These are phyloP conservation scores for Gila robusta DNA, from an alignment of 2,797 vertebrate genomes.

Conservation along the genomic window DNA sequence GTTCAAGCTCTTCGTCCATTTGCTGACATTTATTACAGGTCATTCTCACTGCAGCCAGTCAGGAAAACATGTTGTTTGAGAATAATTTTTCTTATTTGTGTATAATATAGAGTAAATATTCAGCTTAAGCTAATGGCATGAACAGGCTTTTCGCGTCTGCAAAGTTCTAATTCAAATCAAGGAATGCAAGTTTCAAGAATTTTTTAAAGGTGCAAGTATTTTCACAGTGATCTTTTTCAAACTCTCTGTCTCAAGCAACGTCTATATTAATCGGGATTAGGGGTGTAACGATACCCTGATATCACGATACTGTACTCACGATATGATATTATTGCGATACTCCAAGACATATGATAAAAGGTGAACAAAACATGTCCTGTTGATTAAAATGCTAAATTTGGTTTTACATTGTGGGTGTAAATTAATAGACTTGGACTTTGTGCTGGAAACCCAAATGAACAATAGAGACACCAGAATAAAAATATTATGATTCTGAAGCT, in stretches of 20 bases:
- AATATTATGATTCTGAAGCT: no score
- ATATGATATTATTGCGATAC: no score
- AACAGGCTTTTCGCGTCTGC: neutral
- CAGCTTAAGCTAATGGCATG: neutral
- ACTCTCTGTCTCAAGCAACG: neutral
- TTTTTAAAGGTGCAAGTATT: neutral
- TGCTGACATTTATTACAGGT: neutral
- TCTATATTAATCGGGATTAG: neutral
- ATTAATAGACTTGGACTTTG: no score
- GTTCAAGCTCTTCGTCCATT: neutral
- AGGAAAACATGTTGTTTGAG: conserved; percentile 6
- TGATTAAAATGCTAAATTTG: no score
- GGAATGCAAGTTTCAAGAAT: conserved; percentile 3
- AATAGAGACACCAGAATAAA: no score
- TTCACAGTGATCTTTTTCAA: neutral
- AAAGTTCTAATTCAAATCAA: neutral
- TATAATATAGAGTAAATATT: conserved; percentile 19
- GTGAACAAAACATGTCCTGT: no score
- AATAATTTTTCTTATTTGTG: neutral
- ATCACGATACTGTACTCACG: no score
- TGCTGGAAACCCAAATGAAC: no score
- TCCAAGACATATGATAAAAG: no score
- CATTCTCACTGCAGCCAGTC: neutral
- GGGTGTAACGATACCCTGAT: no score
- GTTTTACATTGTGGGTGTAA: no score